Percentiles rank a stretch among this genome's conserved stretches.
These are phyloP conservation scores for Corydoras sp. DNA, from an alignment of 2,113 vertebrate genomes.

Conservation along the genomic window DNA sequence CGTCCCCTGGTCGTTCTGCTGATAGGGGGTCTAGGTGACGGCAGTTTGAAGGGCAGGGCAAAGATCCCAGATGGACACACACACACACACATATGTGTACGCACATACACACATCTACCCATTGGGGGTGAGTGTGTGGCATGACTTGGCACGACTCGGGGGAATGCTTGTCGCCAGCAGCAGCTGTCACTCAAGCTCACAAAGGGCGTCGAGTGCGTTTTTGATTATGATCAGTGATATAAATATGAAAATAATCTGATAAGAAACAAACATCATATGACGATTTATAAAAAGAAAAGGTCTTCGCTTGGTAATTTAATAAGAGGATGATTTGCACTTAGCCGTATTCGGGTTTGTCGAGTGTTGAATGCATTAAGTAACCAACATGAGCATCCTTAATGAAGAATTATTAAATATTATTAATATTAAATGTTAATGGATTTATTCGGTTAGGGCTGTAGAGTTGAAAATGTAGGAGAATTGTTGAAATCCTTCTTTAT, in stretches of 20 bases:
- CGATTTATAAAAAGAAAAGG: conserved; percentile 10
- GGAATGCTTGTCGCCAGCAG: conserved; percentile 55
- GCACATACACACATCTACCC: conserved; percentile 46
- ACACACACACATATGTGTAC: conserved; percentile 32
- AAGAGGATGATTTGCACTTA: background rate
- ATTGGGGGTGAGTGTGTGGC: conserved; percentile 49
- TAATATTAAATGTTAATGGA: no score
- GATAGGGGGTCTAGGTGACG: conserved; percentile 63
- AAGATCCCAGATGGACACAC: conserved; percentile 66
- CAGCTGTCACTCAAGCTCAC: conserved; percentile 65
- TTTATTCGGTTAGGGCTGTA: no score
- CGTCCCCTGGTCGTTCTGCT: conserved; percentile 65
- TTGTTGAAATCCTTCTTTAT: no score
- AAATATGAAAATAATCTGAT: conserved; percentile 29
- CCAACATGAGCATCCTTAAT: no score
- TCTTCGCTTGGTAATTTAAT: background rate
- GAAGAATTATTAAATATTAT: no score
- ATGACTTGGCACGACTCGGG: conserved; percentile 55
- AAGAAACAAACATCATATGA: conserved; percentile 22
- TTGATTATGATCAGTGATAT: conserved; percentile 37
- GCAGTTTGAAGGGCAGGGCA: conserved; percentile 61
- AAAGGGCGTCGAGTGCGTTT: conserved; percentile 51
- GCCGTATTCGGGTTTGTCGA: background rate
- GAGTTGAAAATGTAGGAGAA: no score
- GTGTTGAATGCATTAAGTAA: background rate